Conservation (phyloP, 2,888 invertebrate genomes). For the Aphrophora alni region DNA sequence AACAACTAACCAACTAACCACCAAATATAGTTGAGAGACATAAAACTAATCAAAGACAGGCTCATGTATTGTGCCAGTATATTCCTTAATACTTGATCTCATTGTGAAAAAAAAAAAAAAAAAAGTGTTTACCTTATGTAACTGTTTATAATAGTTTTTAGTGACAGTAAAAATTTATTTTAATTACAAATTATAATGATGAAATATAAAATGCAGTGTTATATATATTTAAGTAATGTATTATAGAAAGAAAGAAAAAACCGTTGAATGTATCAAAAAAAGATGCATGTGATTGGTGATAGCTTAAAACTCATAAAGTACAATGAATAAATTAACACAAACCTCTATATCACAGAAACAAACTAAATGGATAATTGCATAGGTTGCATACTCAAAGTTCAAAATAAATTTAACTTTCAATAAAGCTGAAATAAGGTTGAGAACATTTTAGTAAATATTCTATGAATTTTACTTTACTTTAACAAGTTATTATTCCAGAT, state of each 20-base stretch:
- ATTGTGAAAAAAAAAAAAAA: too few relatives aligned
- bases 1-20: conserved; percentile 32
- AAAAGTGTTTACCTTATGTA: conserved; percentile 1
- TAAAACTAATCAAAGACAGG: not conserved
- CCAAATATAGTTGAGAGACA: conserved; percentile 21
- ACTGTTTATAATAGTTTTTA: conserved; percentile 1
- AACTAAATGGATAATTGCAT: too few relatives aligned
- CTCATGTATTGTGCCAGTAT: conserved; percentile 14
- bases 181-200: not conserved
- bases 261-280: not conserved
- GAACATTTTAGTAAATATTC: too few relatives aligned
- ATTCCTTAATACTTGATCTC: conserved; percentile 24
- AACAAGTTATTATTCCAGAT: too few relatives aligned
- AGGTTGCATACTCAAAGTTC: too few relatives aligned
- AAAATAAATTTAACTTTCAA: too few relatives aligned
- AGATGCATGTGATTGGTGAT: not conserved
- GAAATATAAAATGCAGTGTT: not conserved
- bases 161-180: not conserved
- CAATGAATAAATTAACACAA: not conserved
- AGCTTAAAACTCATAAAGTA: not conserved
- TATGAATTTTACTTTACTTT: too few relatives aligned
- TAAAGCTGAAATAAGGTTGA: too few relatives aligned
- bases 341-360: not conserved
- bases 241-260: not conserved
- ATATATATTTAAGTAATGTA: not conserved